These are phyloP conservation scores for Zaprionus bogoriensis DNA, from an alignment of 2,888 invertebrate genomes.

Conservation along the genomic window DNA sequence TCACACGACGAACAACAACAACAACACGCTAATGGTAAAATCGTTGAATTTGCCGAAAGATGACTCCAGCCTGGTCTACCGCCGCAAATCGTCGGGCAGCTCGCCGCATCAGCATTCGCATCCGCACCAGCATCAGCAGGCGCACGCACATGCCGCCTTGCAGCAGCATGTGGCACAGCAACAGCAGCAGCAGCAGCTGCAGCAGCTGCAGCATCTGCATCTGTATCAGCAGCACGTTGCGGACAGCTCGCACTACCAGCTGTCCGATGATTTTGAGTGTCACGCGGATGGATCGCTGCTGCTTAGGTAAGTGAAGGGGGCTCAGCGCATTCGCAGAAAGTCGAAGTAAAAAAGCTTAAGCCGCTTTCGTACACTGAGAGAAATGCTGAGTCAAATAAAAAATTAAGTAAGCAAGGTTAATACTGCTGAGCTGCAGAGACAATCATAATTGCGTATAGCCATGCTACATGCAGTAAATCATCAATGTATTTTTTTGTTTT, in stretches of 20 bases:
- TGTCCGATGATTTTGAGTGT: slow-evolving; percentile 83
- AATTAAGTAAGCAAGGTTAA: too few species aligned
- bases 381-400: neutral
- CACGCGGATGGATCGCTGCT: slow-evolving; percentile 85
- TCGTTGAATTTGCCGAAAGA: slow-evolving; percentile 81
- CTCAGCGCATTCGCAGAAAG: too few species aligned
- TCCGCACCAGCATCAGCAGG: slow-evolving; percentile 59
- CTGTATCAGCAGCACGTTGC: slow-evolving; percentile 50
- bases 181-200: slow-evolving; percentile 34
- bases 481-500: too few species aligned
- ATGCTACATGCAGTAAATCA: too few species aligned
- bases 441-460: too few species aligned
- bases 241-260: slow-evolving; percentile 71
- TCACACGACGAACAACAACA: slow-evolving; percentile 73
- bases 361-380: neutral
- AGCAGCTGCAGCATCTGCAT: slow-evolving; percentile 43
- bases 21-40: slow-evolving; percentile 76
- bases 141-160: slow-evolving; percentile 40
- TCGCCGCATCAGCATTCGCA: slow-evolving; percentile 69
- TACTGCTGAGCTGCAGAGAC: too few species aligned
- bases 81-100: slow-evolving; percentile 82
- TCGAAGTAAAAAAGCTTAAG: neutral
- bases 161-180: slow-evolving; percentile 33
- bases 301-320: slow-evolving; percentile 85
- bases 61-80: slow-evolving; percentile 80